These are phyloP conservation scores for Rapana venosa DNA, from an alignment of 2,888 invertebrate species.

Conservation along the genomic window DNA sequence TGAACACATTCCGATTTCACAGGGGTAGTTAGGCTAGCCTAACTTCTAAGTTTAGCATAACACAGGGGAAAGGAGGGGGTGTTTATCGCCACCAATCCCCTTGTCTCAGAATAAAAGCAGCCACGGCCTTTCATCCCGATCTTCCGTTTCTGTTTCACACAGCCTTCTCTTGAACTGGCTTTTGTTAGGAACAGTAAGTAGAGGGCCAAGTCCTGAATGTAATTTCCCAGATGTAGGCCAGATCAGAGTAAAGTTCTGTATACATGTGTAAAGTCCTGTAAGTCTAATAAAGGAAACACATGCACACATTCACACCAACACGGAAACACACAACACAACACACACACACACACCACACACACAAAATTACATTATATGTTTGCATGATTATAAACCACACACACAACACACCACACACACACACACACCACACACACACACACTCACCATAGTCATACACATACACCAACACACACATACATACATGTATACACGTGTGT, in stretches of 20 bases:
- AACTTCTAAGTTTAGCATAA: neutral
- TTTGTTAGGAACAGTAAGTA: too few relatives aligned
- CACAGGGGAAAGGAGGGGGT: slow-evolving; percentile 29
- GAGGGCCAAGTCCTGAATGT: too few relatives aligned
- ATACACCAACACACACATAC: too few relatives aligned
- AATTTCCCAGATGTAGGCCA: neutral
- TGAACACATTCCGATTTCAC: too few relatives aligned
- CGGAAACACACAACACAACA: neutral
- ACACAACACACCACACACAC: too few relatives aligned
- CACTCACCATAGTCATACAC: too few relatives aligned
- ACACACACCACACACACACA: too few relatives aligned
- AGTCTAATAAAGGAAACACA: neutral
- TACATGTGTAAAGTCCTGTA: neutral
- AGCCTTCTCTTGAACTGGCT: neutral
- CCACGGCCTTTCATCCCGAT: slow-evolving; percentile 16
- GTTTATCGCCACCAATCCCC: slow-evolving; percentile 37
- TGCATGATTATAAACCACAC: neutral
- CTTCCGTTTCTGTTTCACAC: slow-evolving; percentile 23
- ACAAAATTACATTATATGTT: too few relatives aligned
- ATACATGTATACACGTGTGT: too few relatives aligned
- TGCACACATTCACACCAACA: neutral
- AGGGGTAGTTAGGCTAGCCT: too few relatives aligned
- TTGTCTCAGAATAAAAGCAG: slow-evolving; percentile 24
- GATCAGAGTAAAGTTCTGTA: neutral
- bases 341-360: too few relatives aligned